Evolutionary conservation across 1,140 invertebrate species (phyloP).

Genomic region (Ostrea denselamellosa): DNA sequence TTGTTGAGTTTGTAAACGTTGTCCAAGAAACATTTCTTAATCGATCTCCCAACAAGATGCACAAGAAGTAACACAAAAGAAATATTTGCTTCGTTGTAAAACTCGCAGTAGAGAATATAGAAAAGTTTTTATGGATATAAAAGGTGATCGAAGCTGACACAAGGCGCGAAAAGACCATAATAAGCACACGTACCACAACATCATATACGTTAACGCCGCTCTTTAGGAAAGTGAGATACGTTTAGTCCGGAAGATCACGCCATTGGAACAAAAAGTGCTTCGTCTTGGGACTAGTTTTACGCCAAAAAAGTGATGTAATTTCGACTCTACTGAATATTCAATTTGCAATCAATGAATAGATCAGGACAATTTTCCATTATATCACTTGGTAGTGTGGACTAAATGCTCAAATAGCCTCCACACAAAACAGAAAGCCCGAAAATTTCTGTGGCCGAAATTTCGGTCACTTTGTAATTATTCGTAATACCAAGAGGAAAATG

Average conservation of each 20-base stretch:
- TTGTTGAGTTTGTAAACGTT: background rate
- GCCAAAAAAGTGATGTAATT: conserved; percentile 39
- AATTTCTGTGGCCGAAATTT: background rate
- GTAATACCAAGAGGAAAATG: conserved; percentile 8
- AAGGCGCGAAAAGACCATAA: background rate
- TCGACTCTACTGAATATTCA: conserved; percentile 35
- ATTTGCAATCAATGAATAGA: conserved; percentile 22
- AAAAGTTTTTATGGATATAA: conserved; percentile 9
- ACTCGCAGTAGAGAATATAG: background rate
- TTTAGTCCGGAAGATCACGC: conserved; percentile 36
- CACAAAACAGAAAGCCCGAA: background rate
- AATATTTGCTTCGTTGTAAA: background rate
- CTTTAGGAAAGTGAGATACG: conserved; percentile 31
- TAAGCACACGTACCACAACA: background rate
- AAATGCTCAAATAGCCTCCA: background rate
- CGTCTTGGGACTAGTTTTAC: conserved; percentile 7
- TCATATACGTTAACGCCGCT: conserved; percentile 31
- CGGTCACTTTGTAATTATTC: background rate
- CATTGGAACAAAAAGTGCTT: conserved; percentile 11
- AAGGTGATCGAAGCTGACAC: conserved; percentile 25
- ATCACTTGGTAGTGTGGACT: conserved; percentile 19
- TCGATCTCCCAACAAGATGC: background rate
- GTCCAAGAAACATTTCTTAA: background rate
- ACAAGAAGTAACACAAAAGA: background rate
- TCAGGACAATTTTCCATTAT: conserved; percentile 27